phyloP scores from a whole-genome alignment of 2,888 invertebrate genomes.

The Brenthis daphne region DNA sequence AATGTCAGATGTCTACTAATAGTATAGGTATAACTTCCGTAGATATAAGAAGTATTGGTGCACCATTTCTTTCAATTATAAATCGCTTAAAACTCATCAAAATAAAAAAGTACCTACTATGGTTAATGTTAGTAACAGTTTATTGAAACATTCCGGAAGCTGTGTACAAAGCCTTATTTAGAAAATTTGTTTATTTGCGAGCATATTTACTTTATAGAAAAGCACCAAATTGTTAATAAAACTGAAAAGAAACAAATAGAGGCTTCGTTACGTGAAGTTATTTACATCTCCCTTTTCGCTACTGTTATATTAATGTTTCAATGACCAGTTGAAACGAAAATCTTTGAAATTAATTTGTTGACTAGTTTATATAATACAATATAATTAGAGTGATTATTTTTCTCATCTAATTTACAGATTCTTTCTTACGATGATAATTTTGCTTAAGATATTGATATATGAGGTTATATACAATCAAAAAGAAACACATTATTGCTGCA shows the following conservation, averaged over 20 bases:
- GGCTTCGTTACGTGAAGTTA: conserved; percentile 59
- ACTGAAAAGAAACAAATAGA: conserved; percentile 47
- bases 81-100: conserved; percentile 35
- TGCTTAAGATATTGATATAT: conserved; percentile 77
- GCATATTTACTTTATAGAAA: conserved; percentile 59
- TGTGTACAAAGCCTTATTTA: conserved; percentile 79
- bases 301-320: conserved; percentile 23
- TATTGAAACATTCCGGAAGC: conserved; percentile 81
- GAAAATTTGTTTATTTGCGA: conserved; percentile 70
- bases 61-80: conserved; percentile 44
- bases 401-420: conserved; percentile 45
- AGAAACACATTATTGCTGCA: conserved; percentile 75
- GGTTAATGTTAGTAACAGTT: conserved; percentile 77
- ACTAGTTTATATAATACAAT: conserved; percentile 60
- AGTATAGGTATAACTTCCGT: background rate
- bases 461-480: conserved; percentile 80
- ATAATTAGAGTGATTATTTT: conserved; percentile 26
- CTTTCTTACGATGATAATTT: conserved; percentile 58
- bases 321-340: conserved; percentile 17
- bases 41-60: conserved; percentile 43
- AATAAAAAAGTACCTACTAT: conserved; percentile 44
- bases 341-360: conserved; percentile 49
- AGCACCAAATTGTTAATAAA: conserved; percentile 74
- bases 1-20: background rate
- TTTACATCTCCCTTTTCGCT: conserved; percentile 58